Base-by-base conservation (phyloP, 2,113 vertebrate genomes). In the Cariama cristata region DNA sequence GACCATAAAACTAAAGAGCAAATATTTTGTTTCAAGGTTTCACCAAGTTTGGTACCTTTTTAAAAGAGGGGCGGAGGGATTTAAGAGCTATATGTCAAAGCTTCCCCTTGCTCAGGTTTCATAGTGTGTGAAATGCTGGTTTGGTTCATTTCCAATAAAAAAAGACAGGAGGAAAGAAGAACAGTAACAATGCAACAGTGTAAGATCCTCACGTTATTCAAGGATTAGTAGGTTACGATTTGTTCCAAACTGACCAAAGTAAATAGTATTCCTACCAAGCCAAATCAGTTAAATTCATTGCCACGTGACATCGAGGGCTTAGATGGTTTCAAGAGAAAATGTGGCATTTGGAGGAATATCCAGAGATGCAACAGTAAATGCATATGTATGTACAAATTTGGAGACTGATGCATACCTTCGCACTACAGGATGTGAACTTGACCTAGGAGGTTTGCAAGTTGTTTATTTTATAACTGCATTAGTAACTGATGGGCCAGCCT, bases 381-480 rank as follows among this genome's bases (percentile, higher is more conserved):
- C 6, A 16, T 1, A 7, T 1, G 8, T 16, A 12, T 5, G 0
- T 3, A 4, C 14, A 40, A 13, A 28, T n/a, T 49, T 53, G n/a
- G 47, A 66, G 60, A 47, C 45, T 20, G 60, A 4, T 50, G 60
- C 6, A 1, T 52, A 42, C 30, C 8, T 32, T 33, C 42, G 32
- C 3, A 0, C 17, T 40, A 14, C 63, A 26, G 52, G 58, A 32
- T 6, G 2, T 13, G 30, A 86, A 58, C 49, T n/a, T 40, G 32
- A 44, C 55, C 62, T 49, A 6, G 24, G 32, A 69, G 33, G 38
- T 8, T 50, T 30, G 59, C 7, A 16, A 4, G 35, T 13, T 19
- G 33, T 14, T 79, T 42, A 38, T 55, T 56, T 63, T 50, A 10
- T 12, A 38, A 33, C n/a, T 62, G 23, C 24, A 8, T 71, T 40